phyloP scores from a whole-genome alignment of 2,797 vertebrate genomes.

The Pangasius krempfi region DNA sequence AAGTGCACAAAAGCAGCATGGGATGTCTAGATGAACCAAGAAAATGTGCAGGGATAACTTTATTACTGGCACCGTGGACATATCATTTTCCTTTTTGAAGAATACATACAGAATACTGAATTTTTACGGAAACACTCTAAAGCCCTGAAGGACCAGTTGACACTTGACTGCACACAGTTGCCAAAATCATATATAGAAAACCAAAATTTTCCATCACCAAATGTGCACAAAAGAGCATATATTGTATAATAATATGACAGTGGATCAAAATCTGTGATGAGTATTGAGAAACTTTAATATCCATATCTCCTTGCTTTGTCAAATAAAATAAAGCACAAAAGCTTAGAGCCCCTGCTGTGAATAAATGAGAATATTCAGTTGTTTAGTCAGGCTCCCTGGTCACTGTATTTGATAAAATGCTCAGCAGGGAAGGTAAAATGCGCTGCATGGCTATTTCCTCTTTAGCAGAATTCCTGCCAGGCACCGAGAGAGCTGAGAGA shows the following conservation, averaged over 20 bases:
- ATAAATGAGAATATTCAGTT: slow-evolving; percentile 27
- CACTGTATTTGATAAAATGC: slow-evolving; percentile 20
- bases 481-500: neutral
- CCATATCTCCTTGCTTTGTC: neutral
- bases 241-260: neutral
- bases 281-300: neutral
- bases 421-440: slow-evolving; percentile 26
- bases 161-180: neutral
- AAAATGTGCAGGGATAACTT: slow-evolving; percentile 35
- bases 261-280: neutral
- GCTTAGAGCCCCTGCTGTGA: neutral
- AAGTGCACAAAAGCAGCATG: slow-evolving; percentile 36
- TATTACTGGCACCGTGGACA: slow-evolving; percentile 23
- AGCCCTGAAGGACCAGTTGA: neutral
- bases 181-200: neutral
- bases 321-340: neutral
- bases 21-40: slow-evolving; percentile 36
- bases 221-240: neutral
- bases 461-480: slow-evolving; percentile 3
- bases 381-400: slow-evolving; percentile 19
- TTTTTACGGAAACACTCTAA: slow-evolving; percentile 3
- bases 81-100: slow-evolving; percentile 31
- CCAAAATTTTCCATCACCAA: neutral
- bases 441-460: slow-evolving; percentile 17
- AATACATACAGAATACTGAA: neutral